Base-by-base conservation (phyloP, 2,113 vertebrate species). In the Chascanopsetta lugubris region DNA sequence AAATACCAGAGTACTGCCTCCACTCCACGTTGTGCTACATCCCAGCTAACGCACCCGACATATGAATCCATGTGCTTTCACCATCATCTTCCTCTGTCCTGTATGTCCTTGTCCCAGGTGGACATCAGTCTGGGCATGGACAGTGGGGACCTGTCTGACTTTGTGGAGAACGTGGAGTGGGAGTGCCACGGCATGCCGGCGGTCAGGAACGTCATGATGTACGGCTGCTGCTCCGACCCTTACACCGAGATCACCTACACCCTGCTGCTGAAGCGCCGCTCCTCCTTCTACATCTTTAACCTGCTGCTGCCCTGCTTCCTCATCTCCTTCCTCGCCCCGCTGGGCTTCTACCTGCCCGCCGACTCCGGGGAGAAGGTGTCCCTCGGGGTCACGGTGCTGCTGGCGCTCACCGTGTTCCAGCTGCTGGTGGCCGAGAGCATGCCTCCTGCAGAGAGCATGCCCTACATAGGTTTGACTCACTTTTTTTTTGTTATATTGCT, bases 291-390 rank as follows among this genome's bases (percentile, higher is more conserved):
- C 79, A 96, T 99, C 42, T 98, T 97, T 90, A 99, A 99, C 76
- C 82, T 99, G 56, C 91, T 99, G 43, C 91, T 99, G 43, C 97
- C 97, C 10, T 99, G 97, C 32, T 91, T 99, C 75, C 93, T 99
- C 89, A 99, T 99, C 56, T 99, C 97, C 4, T 99, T 99, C 75
- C 89, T 99, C 61, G 97, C 97, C 3, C 97, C 97, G 0, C 87
- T 99, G 81, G 95, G 97, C 48, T 99, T 99, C 86, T 99, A 99
- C 75, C 93, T 99, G 54, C 96, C 97, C 3, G 97, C 97, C 5
- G 96, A 98, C 84, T 99, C 97, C 0, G 97, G 97, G 34, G 97
- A 99, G 86, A 99, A 99, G 85, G 97, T 99, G 15, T 99, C 97
- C 11, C 88, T 99, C 15, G 97, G 97, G 0, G 96, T 99, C 38